Evolutionary conservation across 2,797 vertebrate genomes (phyloP).

Genomic region (Sebastolobus altivelis): DNA sequence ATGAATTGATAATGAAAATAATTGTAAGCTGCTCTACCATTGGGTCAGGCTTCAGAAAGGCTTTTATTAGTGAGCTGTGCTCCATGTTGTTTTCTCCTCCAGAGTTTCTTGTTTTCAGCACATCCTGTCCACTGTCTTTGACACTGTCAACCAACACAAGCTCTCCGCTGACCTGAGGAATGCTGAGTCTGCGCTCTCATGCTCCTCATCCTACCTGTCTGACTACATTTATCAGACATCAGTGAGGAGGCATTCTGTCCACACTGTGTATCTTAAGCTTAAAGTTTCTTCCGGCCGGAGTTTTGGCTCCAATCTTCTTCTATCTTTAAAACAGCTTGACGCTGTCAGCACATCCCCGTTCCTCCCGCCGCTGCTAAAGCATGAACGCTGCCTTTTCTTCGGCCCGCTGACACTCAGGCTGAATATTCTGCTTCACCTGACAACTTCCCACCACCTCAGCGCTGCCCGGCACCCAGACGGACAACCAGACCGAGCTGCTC

Average conservation of each 20-base stretch:
- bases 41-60: neutral
- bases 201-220: neutral
- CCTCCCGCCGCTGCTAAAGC: slow-evolving; percentile 22
- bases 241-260: slow-evolving; percentile 15
- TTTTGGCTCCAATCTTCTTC: slow-evolving; percentile 16
- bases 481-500: slow-evolving; percentile 28
- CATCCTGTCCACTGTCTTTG: slow-evolving; percentile 8
- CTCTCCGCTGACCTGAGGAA: slow-evolving; percentile 20
- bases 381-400: slow-evolving; percentile 40
- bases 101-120: neutral
- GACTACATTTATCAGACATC: slow-evolving; percentile 19
- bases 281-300: slow-evolving; percentile 9
- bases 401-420: slow-evolving; percentile 35
- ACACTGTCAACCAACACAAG: slow-evolving; percentile 20
- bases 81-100: neutral
- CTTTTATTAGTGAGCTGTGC: neutral
- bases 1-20: neutral
- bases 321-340: slow-evolving; percentile 30
- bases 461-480: neutral
- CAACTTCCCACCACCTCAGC: slow-evolving; percentile 28
- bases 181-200: neutral
- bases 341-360: slow-evolving; percentile 38
- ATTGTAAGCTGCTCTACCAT: neutral
- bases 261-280: slow-evolving; percentile 15
- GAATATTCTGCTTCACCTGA: slow-evolving; percentile 42